Conservation (phyloP, 2,888 invertebrate genomes). For the Sipha maydis region DNA sequence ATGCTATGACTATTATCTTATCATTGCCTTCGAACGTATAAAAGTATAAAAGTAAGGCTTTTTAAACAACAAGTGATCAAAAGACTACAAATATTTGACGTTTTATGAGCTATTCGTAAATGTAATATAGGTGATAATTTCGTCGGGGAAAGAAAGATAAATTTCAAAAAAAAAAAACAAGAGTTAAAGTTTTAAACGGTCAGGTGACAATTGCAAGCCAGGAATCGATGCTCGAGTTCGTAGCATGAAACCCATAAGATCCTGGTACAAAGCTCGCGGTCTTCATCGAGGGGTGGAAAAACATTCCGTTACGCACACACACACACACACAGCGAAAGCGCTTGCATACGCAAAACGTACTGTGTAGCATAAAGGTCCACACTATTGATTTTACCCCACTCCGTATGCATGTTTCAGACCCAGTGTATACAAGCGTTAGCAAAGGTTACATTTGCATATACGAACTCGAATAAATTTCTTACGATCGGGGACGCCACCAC, state of each 20-base stretch:
- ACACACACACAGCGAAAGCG: neutral
- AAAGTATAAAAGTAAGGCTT: too few species aligned
- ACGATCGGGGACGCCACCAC: neutral
- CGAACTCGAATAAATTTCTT: slow-evolving; percentile 19
- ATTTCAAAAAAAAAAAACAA: neutral
- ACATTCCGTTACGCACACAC: slow-evolving; percentile 13
- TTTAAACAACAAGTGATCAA: too few species aligned
- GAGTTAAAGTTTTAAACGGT: neutral
- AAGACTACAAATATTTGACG: too few species aligned
- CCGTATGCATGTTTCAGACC: neutral
- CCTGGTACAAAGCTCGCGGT: slow-evolving; percentile 48
- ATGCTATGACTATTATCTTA: too few species aligned
- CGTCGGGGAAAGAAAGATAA: neutral
- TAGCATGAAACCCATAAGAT: slow-evolving; percentile 8
- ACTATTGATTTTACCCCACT: slow-evolving; percentile 40
- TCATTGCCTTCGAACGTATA: too few species aligned
- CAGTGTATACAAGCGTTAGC: neutral
- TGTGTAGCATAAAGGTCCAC: neutral
- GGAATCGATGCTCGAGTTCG: neutral
- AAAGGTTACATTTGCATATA: slow-evolving; percentile 48
- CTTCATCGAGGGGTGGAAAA: slow-evolving; percentile 47
- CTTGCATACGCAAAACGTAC: too few species aligned
- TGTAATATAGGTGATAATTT: too few species aligned
- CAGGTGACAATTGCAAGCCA: neutral
- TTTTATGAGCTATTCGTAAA: too few species aligned